Base-by-base conservation (phyloP, 1,140 invertebrate species). In the Contarinia nasturtii region DNA sequence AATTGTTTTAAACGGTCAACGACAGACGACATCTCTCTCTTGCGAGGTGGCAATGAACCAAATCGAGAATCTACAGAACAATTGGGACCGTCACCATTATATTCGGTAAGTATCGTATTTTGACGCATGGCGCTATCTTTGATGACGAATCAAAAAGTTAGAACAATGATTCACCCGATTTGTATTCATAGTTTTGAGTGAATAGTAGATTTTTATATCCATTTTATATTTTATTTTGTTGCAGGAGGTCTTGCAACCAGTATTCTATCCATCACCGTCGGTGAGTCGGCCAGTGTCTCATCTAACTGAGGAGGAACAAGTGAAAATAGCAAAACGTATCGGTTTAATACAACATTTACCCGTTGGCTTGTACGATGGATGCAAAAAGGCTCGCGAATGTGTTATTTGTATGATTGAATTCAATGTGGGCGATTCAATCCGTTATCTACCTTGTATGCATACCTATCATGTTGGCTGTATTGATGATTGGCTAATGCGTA, bases 351-450 rank as follows among this genome's bases (percentile, higher is more conserved):
- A 89, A 53, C 86, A 92, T 66, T 67, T 92, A 47, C 88, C 88
- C 0, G 82, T 80, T 50, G 78, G 81, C 20, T 72, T 75, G 36
- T 91, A 84, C 60, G 85, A 90, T 65, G 84, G 83, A 2, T 74
- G 75, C 44, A 87, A 88, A 60, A 89, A 88, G 59, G 77, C 79
- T 48, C 70, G 78, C 61, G 86, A 90, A 73, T 95, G 90, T 69
- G 88, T 89, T 10, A 95, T 95, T 57, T 95, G 90, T 63, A 93
- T 95, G 90, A 79, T 86, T 56, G 91, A 95, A 57, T 86, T 93
- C 62, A 66, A 75, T 21, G 72, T 84, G 12, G 55, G 57, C 12
- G 83, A 87, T 54, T 60, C 67, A 19, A 75, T 91, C 41, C 80
- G 90, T 33, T 91, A 85, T 67, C 70, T 95, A 52, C 91, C 91